Base-by-base conservation (phyloP, 2,888 invertebrate genomes). In the Plusia festucae region DNA sequence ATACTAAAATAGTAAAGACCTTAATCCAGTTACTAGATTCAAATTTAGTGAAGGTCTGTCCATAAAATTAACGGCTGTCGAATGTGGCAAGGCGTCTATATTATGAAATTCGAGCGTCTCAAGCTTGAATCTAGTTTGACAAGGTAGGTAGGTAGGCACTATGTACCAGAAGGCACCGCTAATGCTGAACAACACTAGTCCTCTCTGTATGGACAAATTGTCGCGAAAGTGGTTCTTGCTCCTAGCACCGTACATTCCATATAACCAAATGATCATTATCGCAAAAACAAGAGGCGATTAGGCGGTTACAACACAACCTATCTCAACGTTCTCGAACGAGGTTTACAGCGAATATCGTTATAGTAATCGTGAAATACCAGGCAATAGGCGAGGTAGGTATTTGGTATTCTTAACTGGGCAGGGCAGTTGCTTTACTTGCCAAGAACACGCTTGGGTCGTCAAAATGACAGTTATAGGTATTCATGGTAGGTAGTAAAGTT, bases 181-280 rank as follows among this genome's bases (percentile, higher is more conserved):
- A 87, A 85, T 85, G 82, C 79, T 81, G 82, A 73, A 73, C 59
- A 68, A 27, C 52, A 53, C 51, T 73, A 72, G 57, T 70, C 40
- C 53, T 53, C 53, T 73, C 20, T 8, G 80, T 86, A 87, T 86
- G 88, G 86, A 82, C 82, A 87, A 81, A 84, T 82, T 85, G 85
- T 85, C 89, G 88, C 88, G 91, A 93, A 93, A 92, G 93, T 90
- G 81, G 92, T 90, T 90, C 89, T 90, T 88, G 88, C 82, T 69
- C 56, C 81, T 74, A 73, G 79, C 79, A 58, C 56, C 30, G 77
- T 68, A 73, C 89, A 91, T 90, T 90, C 91, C 89, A 82, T 81
- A 58, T 68, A 87, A 81, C 82, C 85, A 89, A 91, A 90, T 85
- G 87, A 88, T 85, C 89, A 88, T 92, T 90, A 90, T 83, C 67